Percentiles rank a stretch among this genome's conserved stretches.
Evolutionary conservation across 2,797 vertebrate species (phyloP).

Genomic region (Squalus acanthias): DNA sequence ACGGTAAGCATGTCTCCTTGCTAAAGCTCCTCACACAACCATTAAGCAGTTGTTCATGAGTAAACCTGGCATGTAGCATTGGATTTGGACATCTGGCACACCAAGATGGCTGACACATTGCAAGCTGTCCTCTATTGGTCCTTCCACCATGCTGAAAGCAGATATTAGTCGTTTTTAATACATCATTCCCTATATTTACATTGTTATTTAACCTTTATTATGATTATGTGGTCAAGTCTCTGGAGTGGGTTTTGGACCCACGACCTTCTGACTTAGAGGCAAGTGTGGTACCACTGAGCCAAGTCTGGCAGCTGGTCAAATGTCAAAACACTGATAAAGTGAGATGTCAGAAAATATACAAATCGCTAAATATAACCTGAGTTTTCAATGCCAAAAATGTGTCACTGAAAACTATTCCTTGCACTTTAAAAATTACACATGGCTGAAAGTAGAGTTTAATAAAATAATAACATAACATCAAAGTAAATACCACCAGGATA

Average conservation of each 20-base stretch:
- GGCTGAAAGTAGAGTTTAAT: not conserved
- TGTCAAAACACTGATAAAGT: constrained; percentile 11
- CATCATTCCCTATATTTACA: not conserved
- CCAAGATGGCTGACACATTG: not conserved
- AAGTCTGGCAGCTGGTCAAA: not conserved
- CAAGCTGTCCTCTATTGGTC: not conserved
- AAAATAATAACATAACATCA: not conserved
- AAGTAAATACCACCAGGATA: not conserved
- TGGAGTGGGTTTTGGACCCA: not conserved
- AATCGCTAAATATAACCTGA: not conserved
- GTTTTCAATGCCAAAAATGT: constrained; percentile 9
- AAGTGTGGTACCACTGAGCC: not conserved
- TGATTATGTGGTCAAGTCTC: not conserved
- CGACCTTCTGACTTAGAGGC: not conserved
- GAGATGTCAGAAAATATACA: not conserved
- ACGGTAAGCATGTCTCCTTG: not conserved
- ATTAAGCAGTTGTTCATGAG: not conserved
- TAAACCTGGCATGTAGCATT: not conserved
- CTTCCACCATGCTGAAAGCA: not conserved
- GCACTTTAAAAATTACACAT: not conserved
- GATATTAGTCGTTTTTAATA: not conserved
- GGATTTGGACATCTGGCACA: not conserved
- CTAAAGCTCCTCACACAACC: not conserved
- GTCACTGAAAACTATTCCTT: not conserved
- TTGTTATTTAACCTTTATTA: constrained; percentile 22